Conservation (phyloP, 2,888 invertebrate genomes). For the Papilio demoleus region DNA sequence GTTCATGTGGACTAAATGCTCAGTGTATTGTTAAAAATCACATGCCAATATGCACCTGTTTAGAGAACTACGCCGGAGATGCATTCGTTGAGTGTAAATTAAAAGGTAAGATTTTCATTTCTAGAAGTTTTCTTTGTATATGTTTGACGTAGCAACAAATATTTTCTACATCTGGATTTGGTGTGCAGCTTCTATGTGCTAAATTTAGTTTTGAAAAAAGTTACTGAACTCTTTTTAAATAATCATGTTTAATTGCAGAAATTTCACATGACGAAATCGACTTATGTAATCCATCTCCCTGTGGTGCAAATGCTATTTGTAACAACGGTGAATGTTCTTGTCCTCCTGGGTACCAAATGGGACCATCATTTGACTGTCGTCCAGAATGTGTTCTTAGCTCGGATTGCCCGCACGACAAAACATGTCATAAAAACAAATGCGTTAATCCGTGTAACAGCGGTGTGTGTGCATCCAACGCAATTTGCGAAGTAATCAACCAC, state of each 20-base stretch:
- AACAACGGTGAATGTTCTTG: slow-evolving; percentile 85
- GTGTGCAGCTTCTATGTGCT: neutral
- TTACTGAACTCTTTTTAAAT: slow-evolving; percentile 1
- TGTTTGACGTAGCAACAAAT: too few species aligned
- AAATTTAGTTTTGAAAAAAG: neutral
- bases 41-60: slow-evolving; percentile 89
- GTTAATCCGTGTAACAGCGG: slow-evolving; percentile 87
- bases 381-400: slow-evolving; percentile 88
- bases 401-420: slow-evolving; percentile 85
- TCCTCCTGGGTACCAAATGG: slow-evolving; percentile 85
- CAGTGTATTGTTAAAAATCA: slow-evolving; percentile 87
- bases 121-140: too few species aligned
- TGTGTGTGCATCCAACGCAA: slow-evolving; percentile 87
- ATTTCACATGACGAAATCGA: slow-evolving; percentile 65
- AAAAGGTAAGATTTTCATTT: slow-evolving; percentile 68
- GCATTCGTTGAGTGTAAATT: slow-evolving; percentile 86
- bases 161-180: neutral
- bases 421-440: slow-evolving; percentile 88
- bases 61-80: slow-evolving; percentile 88
- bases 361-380: slow-evolving; percentile 87
- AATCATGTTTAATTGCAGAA: slow-evolving; percentile 54
- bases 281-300: slow-evolving; percentile 87
- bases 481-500: slow-evolving; percentile 88
- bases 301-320: slow-evolving; percentile 85
- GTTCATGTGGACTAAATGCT: slow-evolving; percentile 88